Percentiles rank a stretch among this genome's conserved stretches.
Evolutionary conservation across 2,888 invertebrate genomes (phyloP).

Genomic region (Myopa tessellatipennis): DNA sequence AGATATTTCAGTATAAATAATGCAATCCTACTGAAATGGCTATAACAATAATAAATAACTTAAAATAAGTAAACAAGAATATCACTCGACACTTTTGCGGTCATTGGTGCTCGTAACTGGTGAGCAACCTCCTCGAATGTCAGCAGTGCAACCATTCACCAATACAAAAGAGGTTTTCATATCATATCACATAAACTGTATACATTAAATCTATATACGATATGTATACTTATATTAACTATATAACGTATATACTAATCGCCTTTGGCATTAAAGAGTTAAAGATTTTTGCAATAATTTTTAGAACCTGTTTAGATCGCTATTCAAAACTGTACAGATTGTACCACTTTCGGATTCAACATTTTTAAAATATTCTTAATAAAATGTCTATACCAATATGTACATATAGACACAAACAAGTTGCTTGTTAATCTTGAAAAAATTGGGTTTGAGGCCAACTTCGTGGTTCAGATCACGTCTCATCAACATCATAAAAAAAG

Average conservation of each 20-base stretch:
- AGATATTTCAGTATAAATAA: no score
- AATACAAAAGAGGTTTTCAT: not conserved
- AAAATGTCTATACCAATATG: no score
- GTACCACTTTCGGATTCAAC: no score
- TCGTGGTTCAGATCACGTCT: no score
- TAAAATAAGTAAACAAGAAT: conserved; percentile 12
- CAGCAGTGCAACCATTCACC: not conserved
- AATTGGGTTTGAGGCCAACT: not conserved
- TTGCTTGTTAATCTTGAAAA: not conserved
- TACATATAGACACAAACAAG: no score
- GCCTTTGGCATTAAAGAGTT: not conserved
- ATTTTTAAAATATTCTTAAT: no score
- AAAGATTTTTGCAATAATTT: not conserved
- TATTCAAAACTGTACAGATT: no score
- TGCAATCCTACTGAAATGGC: not conserved
- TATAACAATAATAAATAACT: not conserved
- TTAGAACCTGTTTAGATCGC: not conserved
- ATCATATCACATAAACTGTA: not conserved
- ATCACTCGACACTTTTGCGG: conserved; percentile 51
- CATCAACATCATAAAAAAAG: not conserved
- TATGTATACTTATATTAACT: not conserved
- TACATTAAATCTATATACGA: not conserved
- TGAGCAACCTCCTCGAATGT: not conserved
- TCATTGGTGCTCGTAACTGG: conserved; percentile 54
- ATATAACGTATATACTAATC: not conserved